These are phyloP conservation scores for Lithophane leautieri DNA, from an alignment of 2,888 invertebrate genomes.

Conservation along the genomic window DNA sequence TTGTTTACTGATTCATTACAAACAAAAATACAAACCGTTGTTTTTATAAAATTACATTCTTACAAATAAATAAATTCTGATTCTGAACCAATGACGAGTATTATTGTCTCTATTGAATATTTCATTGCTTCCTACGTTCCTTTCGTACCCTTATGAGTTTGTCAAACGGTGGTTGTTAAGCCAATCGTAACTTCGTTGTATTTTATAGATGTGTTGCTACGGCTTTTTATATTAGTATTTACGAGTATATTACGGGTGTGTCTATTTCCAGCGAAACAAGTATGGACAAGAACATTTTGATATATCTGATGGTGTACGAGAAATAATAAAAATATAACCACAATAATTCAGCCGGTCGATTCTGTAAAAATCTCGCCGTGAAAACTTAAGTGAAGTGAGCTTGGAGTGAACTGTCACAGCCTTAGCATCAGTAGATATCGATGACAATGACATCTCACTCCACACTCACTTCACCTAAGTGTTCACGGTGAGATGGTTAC, in stretches of 20 bases:
- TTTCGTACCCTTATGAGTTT: constrained; percentile 42
- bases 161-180: constrained; percentile 52
- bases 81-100: constrained; percentile 59
- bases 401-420: too few species aligned
- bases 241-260: constrained; percentile 34
- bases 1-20: too few species aligned
- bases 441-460: too few species aligned
- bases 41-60: not conserved
- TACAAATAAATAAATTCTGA: not conserved
- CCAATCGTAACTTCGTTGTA: constrained; percentile 51
- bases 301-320: constrained; percentile 19
- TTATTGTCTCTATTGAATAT: constrained; percentile 63
- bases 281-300: constrained; percentile 12
- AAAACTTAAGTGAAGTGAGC: too few species aligned
- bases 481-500: too few species aligned
- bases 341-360: not conserved
- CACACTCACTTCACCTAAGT: too few species aligned
- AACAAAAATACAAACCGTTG: too few species aligned
- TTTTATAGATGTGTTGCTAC: constrained; percentile 44
- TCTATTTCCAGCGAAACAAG: constrained; percentile 25
- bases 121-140: constrained; percentile 55
- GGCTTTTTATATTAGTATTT: constrained; percentile 56
- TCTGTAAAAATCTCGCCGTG: too few species aligned
- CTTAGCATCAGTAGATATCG: too few species aligned
- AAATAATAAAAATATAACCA: constrained; percentile 11